Evolutionary conservation across 37 sponge, comb jelly and placozoan genomes (phyloP), one percentile per base, ranked within the genome.

Genomic region (Bolinopsis microptera): DNA sequence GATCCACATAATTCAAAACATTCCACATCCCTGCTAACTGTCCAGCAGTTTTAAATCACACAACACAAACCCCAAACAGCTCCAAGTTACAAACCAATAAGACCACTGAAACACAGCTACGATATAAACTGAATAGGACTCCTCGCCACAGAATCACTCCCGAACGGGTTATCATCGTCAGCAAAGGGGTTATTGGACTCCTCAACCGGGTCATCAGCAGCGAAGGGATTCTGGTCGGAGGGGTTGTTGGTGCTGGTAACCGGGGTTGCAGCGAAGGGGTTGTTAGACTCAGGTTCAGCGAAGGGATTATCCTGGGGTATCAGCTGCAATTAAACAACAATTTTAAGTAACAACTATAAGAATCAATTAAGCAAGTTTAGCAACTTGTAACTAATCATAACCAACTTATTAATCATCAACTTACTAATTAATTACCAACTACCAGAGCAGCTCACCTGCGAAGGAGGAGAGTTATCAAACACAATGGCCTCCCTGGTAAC

Each of bases 391-490:
- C n/a, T n/a, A n/a, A n/a, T n/a, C n/a, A n/a, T n/a, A n/a, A n/a
- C n/a, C n/a, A n/a, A n/a, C n/a, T n/a, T n/a, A n/a, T n/a, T n/a
- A n/a, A n/a, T n/a, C n/a, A n/a, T n/a, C n/a, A n/a, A n/a, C n/a
- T n/a, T n/a, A n/a, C n/a, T n/a, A n/a, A n/a, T n/a, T n/a, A n/a
- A n/a, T n/a, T n/a, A n/a, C n/a, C n/a, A n/a, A n/a, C n/a, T n/a
- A n/a, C n/a, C n/a, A n/a, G n/a, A n/a, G n/a, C n/a, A n/a, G n/a
- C n/a, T n/a, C n/a, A 41, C 36, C 27, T 39, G 36, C 13, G 90
- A 35, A 5, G 83, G 90, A n/a, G 90, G 90, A 5, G 90, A 86
- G 61, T 86, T 86, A 21, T 86, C 61, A 40, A 86, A 86, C 28
- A 86, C 61, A 3, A 86, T 30, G 25, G 90, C 61, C 18, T 86